phyloP scores from a whole-genome alignment of 2,113 vertebrate genomes.

The Genyomyrus donnyi region DNA sequence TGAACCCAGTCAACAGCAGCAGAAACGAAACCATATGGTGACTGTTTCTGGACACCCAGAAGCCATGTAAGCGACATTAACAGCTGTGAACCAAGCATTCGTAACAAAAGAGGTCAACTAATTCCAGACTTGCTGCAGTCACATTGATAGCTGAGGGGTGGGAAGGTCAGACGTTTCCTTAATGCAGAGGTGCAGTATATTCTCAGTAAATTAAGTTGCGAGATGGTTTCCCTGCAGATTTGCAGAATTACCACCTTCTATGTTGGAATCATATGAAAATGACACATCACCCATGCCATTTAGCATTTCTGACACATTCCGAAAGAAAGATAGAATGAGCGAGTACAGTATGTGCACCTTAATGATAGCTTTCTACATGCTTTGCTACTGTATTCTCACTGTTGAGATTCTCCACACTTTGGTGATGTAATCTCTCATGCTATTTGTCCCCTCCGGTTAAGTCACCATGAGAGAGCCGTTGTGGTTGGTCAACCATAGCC shows the following conservation, averaged over 20 bases:
- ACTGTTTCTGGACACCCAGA: slow-evolving; percentile 29
- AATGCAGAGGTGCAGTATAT: not conserved
- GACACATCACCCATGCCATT: not conserved
- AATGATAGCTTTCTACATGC: not conserved
- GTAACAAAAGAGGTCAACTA: not conserved
- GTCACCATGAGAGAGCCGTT: not conserved
- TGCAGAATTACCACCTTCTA: not conserved
- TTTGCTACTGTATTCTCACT: not conserved
- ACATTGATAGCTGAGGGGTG: not conserved
- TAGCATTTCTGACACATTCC: not conserved
- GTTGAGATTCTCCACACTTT: not conserved
- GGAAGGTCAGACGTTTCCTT: not conserved
- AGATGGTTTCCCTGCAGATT: not conserved
- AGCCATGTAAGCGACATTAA: slow-evolving; percentile 22
- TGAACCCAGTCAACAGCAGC: slow-evolving; percentile 28
- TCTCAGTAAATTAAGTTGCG: not conserved
- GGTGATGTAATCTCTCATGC: not conserved
- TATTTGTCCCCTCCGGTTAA: not conserved
- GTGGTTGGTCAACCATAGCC: not conserved
- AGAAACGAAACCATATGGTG: slow-evolving; percentile 38
- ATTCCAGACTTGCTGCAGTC: not conserved
- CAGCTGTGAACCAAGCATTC: slow-evolving; percentile 1
- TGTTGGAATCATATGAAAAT: not conserved
- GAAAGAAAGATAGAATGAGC: not conserved
- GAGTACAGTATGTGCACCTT: not conserved